Base-by-base conservation (phyloP, 2,797 vertebrate species). In the Fringilla coelebs region DNA sequence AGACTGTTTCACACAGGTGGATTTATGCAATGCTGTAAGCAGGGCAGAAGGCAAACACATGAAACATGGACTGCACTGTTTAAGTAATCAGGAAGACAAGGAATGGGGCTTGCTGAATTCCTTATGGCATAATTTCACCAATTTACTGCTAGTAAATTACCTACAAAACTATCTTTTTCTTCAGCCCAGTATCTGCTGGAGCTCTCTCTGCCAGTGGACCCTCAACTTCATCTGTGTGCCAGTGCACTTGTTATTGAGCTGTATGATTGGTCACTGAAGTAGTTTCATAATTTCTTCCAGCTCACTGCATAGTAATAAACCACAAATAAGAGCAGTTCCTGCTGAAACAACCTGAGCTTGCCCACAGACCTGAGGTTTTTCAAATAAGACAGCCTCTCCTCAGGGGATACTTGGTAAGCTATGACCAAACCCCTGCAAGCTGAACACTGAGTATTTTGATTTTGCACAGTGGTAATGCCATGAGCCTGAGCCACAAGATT, bases 241-340 rank as follows among this genome's bases (percentile, higher is more conserved):
- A 55, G 38, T 43, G 15, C 45, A 46, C 58, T 91, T 88, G 55
- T 89, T 88, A 78, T 88, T 95, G 76, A 91, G 70, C 55, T 81
- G 17, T 86, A 41, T 86, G 77, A 74, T 61, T 71, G 71, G 51
- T 82, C 91, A 72, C n/a, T 51, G 24, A 71, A 90, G 41, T 67
- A 80, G 86, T 41, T 63, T 63, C 26, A 71, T 89, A 25, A 90
- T 80, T 95, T 92, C 74, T 92, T 92, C 78, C 75, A 96, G 77
- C 84, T 93, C 86, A 92, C 63, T 90, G 34, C 71, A 58, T 79
- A 83, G 63, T 32, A 90, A 89, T 45, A 95, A 89, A 85, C 90
- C 81, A 96, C 86, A 94, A 94, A 90, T 60, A 77, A 94, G 67
- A 87, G 51, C 52, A 90, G 90, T 89, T 88, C 88, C 91, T 94